These are phyloP conservation scores for Montipora efflorescens DNA, from an alignment of 64 coral and sea anemone genomes.

Conservation along the genomic window DNA sequence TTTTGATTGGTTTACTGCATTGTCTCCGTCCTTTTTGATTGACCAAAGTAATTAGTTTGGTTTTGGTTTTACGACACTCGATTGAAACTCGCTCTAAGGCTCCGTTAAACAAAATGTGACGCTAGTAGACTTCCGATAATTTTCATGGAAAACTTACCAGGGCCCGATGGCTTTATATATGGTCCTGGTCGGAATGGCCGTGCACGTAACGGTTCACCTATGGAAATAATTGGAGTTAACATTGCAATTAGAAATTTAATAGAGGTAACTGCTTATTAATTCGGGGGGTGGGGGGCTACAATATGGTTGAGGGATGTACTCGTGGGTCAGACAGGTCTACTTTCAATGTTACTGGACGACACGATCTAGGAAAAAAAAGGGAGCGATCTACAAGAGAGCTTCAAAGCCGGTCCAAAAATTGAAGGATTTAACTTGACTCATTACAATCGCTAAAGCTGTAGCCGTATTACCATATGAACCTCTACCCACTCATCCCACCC, in stretches of 20 bases:
- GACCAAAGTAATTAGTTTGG: too few species aligned
- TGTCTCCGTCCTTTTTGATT: too few species aligned
- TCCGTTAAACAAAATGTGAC: not conserved
- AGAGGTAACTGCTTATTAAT: too few species aligned
- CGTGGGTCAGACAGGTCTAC: too few species aligned
- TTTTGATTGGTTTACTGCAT: too few species aligned
- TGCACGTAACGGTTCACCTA: constrained; percentile 23
- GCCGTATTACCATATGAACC: not conserved
- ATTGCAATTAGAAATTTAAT: too few species aligned
- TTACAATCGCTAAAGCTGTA: not conserved
- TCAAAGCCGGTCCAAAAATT: not conserved
- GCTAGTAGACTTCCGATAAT: not conserved
- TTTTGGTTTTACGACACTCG: too few species aligned
- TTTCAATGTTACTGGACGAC: too few species aligned
- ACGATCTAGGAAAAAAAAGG: too few species aligned
- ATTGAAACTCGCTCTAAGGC: too few species aligned
- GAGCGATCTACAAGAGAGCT: not conserved
- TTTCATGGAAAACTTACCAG: not conserved
- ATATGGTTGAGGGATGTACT: too few species aligned
- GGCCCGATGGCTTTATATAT: constrained; percentile 4
- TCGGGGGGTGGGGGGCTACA: too few species aligned
- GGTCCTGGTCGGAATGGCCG: constrained; percentile 16
- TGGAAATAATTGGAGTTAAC: not conserved
- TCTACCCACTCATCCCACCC: not conserved
- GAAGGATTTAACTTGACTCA: not conserved